Percentiles rank a stretch among this genome's conserved stretches.
These are phyloP conservation scores for Tetranychus cinnabarinus DNA, from an alignment of 1,140 invertebrate species.

Conservation along the genomic window DNA sequence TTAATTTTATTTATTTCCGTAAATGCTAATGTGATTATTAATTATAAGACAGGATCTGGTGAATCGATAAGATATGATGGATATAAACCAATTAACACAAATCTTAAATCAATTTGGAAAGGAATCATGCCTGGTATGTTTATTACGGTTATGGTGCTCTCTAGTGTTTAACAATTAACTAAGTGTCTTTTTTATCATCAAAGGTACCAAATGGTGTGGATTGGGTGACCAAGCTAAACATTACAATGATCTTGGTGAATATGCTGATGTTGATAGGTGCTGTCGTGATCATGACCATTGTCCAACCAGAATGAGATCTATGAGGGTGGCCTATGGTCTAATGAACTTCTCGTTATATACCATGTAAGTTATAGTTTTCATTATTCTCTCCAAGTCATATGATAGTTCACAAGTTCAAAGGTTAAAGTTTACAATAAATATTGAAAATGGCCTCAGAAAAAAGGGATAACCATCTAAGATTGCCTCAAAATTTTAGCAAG, in stretches of 20 bases:
- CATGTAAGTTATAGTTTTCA: slow-evolving; percentile 31
- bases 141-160: neutral
- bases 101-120: neutral
- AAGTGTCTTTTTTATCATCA: too few relatives aligned
- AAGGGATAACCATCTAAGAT: neutral
- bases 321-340: slow-evolving; percentile 46
- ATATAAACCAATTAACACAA: too few relatives aligned
- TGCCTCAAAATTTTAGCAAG: neutral
- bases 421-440: neutral
- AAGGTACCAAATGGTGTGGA: slow-evolving; percentile 42
- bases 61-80: too few relatives aligned
- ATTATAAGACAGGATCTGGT: too few relatives aligned
- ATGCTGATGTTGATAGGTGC: slow-evolving; percentile 40
- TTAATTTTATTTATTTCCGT: too few relatives aligned
- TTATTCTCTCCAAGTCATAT: neutral
- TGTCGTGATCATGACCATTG: slow-evolving; percentile 53
- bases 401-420: neutral
- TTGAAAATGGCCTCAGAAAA: neutral
- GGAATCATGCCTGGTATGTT: neutral
- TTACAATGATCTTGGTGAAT: slow-evolving; percentile 40
- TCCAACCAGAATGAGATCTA: slow-evolving; percentile 30
- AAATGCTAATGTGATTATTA: too few relatives aligned
- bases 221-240: slow-evolving; percentile 39
- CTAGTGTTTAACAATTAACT: neutral
- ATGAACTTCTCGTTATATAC: slow-evolving; percentile 60